Conservation (phyloP, 2,113 vertebrate species). For the Oplegnathus fasciatus region DNA sequence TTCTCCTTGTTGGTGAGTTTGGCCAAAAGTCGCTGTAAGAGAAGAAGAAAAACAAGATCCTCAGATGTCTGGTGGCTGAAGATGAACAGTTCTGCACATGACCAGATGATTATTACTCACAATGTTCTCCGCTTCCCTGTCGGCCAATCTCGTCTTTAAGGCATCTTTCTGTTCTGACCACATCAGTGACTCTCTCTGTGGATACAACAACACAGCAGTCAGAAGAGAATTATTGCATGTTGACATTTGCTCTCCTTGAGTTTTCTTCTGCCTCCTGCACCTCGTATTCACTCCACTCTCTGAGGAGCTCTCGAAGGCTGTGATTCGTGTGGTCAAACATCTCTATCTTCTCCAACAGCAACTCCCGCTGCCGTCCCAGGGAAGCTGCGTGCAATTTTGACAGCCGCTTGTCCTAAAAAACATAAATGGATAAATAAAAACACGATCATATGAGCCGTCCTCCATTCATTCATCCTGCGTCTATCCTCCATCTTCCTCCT, state of each 20-base stretch:
- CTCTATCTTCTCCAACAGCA: conserved; percentile 90
- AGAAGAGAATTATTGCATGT: not conserved
- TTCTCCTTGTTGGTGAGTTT: conserved; percentile 88
- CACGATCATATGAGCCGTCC: no score
- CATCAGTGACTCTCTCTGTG: conserved; percentile 84
- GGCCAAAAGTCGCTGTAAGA: conserved; percentile 86
- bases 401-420: conserved; percentile 88
- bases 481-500: not conserved
- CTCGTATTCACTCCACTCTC: conserved; percentile 88
- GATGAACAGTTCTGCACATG: not conserved
- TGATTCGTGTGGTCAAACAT: conserved; percentile 91
- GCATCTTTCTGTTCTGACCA: conserved; percentile 84
- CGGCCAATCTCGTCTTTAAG: conserved; percentile 84
- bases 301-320: conserved; percentile 88
- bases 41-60: not conserved
- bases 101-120: conserved; percentile 77
- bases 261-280: conserved; percentile 67
- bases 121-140: conserved; percentile 89
- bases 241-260: not conserved
- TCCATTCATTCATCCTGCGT: not conserved
- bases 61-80: not conserved
- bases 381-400: conserved; percentile 85
- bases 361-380: conserved; percentile 88
- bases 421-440: not conserved
- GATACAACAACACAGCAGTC: conserved; percentile 11